A percentile compares a stretch with the other conserved stretches of the same genome.
These are phyloP conservation scores for Philotrypesis tridentata DNA, from an alignment of 1,140 invertebrate species.

Conservation along the genomic window DNA sequence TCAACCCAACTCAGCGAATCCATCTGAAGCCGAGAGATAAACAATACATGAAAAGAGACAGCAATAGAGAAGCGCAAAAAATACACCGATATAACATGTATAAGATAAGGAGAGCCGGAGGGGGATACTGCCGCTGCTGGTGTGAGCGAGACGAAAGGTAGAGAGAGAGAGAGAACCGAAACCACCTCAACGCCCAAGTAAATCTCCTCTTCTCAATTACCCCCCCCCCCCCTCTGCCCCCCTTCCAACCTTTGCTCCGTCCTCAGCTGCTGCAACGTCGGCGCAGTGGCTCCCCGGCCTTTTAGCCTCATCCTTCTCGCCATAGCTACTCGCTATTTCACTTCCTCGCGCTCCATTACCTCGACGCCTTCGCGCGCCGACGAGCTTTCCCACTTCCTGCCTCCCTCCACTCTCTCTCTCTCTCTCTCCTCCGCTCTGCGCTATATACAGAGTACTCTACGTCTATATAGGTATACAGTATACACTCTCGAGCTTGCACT, in stretches of 20 bases:
- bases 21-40: constrained; percentile 22
- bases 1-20: constrained; percentile 12
- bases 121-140: too few relatives aligned
- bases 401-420: not conserved
- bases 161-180: constrained; percentile 23
- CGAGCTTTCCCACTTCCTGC: constrained; percentile 41
- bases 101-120: not conserved
- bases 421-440: not conserved
- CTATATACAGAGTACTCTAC: too few relatives aligned
- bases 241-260: too few relatives aligned
- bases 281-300: constrained; percentile 35
- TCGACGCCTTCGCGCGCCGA: constrained; percentile 55
- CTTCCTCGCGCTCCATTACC: constrained; percentile 62
- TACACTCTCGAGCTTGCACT: constrained; percentile 26
- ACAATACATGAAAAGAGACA: constrained; percentile 39
- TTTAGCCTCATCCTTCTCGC: constrained; percentile 51
- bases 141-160: constrained; percentile 8
- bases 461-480: not conserved
- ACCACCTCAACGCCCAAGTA: constrained; percentile 62
- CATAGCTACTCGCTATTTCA: constrained; percentile 47
- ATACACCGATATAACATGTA: constrained; percentile 2
- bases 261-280: not conserved
- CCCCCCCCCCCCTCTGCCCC: constrained; percentile 57
- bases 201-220: constrained; percentile 74
- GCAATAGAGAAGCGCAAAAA: constrained; percentile 30